A percentile compares a stretch with the other conserved stretches of the same genome.
Evolutionary conservation across 1,140 invertebrate genomes (phyloP).

Genomic region (Drosophila elegans): DNA sequence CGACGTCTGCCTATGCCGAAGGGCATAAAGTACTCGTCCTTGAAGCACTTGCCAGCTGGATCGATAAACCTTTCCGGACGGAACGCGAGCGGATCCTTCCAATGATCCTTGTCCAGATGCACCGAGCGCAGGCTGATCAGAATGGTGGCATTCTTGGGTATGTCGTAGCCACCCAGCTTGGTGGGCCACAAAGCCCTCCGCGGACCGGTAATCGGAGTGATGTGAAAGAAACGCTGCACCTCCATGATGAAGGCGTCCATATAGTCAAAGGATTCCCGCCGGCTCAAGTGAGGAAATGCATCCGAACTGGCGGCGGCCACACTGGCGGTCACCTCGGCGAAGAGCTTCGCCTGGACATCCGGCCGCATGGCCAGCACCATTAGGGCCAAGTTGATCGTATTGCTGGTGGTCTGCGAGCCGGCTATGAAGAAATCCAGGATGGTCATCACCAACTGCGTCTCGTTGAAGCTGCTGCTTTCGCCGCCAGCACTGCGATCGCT

Average conservation of each 20-base stretch:
- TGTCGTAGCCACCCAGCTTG: slow-evolving; percentile 87
- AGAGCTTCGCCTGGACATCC: slow-evolving; percentile 89
- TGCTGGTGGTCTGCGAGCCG: slow-evolving; percentile 90
- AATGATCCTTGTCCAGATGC: slow-evolving; percentile 87
- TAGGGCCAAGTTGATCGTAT: slow-evolving; percentile 89
- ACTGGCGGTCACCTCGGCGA: slow-evolving; percentile 87
- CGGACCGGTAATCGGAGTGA: slow-evolving; percentile 89
- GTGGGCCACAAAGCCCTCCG: slow-evolving; percentile 87
- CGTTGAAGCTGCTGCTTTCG: slow-evolving; percentile 86
- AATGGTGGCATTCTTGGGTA: slow-evolving; percentile 89
- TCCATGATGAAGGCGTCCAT: slow-evolving; percentile 89
- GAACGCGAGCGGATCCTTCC: slow-evolving; percentile 89
- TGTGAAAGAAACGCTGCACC: slow-evolving; percentile 87
- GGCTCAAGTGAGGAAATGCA: slow-evolving; percentile 69
- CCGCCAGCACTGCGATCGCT: slow-evolving; percentile 80
- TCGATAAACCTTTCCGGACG: slow-evolving; percentile 90
- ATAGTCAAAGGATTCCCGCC: slow-evolving; percentile 87
- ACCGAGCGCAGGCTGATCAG: slow-evolving; percentile 88
- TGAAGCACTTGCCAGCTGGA: slow-evolving; percentile 62
- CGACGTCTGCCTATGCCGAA: slow-evolving; percentile 90
- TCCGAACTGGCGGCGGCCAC: slow-evolving; percentile 1
- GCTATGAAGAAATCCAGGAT: slow-evolving; percentile 90
- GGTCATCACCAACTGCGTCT: slow-evolving; percentile 89
- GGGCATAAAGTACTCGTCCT: slow-evolving; percentile 86
- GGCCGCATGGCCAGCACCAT: slow-evolving; percentile 88